phyloP scores from a whole-genome alignment of 2,888 invertebrate species.

The Polia nebulosa region DNA sequence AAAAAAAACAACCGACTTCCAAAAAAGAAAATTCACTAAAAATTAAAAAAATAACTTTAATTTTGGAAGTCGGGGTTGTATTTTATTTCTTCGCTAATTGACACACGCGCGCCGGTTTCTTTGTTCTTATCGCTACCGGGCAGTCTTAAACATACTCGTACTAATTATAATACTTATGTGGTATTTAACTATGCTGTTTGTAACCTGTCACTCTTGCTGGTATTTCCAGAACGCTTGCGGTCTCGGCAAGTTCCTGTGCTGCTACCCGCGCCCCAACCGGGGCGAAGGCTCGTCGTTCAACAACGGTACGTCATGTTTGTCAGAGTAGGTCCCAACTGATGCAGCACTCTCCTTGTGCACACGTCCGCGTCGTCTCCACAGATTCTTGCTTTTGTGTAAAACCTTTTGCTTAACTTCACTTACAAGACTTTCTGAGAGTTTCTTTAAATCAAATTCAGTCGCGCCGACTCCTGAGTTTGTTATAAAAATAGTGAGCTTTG shows the following conservation, averaged over 20 bases:
- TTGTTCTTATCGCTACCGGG: no score
- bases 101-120: no score
- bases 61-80: no score
- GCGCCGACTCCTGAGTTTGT: no score
- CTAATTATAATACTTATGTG: background rate
- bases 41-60: no score
- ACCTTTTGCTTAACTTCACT: no score
- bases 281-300: constrained; percentile 58
- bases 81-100: no score
- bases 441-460: background rate
- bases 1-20: no score
- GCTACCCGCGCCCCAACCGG: constrained; percentile 85
- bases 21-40: no score
- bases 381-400: background rate
- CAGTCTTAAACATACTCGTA: no score
- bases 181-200: background rate
- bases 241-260: constrained; percentile 92
- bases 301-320: constrained; percentile 71
- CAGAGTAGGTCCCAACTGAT: background rate
- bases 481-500: no score
- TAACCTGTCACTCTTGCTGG: background rate
- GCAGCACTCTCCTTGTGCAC: background rate
- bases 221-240: constrained; percentile 91
- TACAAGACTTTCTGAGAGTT: background rate
- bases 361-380: background rate